phyloP scores from a whole-genome alignment of 2,797 vertebrate species.

The Molossus alvarezi region DNA sequence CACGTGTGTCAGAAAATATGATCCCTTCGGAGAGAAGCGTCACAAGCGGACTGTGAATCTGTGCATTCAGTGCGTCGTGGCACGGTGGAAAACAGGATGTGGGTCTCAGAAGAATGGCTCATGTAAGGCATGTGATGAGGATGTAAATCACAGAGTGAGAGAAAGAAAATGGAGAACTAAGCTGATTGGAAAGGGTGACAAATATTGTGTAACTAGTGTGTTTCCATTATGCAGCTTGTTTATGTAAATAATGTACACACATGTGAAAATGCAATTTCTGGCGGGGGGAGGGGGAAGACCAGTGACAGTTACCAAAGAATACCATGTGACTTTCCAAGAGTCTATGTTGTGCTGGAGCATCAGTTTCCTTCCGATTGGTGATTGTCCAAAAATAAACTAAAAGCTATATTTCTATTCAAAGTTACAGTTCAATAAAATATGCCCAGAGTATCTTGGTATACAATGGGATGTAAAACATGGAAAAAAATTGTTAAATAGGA shows the following conservation, averaged over 20 bases:
- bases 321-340: conserved; percentile 75
- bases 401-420: conserved; percentile 80
- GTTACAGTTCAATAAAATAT: conserved; percentile 71
- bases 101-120: conserved; percentile 78
- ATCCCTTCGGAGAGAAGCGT: conserved; percentile 73
- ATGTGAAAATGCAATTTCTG: conserved; percentile 82
- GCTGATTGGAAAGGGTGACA: conserved; percentile 78
- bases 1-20: conserved; percentile 98
- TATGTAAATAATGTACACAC: conserved; percentile 90
- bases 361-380: conserved; percentile 39
- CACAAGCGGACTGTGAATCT: conserved; percentile 84
- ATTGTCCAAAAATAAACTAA: conserved; percentile 75
- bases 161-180: conserved; percentile 8
- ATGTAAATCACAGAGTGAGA: conserved; percentile 55
- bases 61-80: conserved; percentile 85
- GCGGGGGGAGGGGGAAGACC: conserved; percentile 80
- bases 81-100: conserved; percentile 78
- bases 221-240: conserved; percentile 80
- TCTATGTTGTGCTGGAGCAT: conserved; percentile 64
- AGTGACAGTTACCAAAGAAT: conserved; percentile 81
- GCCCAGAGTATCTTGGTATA: conserved; percentile 40
- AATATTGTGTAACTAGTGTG: conserved; percentile 75
- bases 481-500: conserved; percentile 57
- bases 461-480: background rate
- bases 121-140: conserved; percentile 71